Base-by-base conservation (phyloP, 2,888 invertebrate species). In the Ommatoiulus sabulosus region DNA sequence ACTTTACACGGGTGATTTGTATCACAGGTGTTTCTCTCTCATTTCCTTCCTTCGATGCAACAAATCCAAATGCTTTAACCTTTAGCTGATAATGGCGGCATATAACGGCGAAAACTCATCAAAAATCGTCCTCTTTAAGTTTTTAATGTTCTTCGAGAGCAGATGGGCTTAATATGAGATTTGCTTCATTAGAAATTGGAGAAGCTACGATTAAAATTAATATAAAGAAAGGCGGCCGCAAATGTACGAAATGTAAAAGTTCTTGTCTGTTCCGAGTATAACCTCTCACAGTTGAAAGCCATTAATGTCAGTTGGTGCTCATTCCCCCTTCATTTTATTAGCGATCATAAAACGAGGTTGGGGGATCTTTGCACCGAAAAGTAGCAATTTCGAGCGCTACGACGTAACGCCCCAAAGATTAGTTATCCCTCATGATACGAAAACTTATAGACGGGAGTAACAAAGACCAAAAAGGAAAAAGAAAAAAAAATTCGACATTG, bases 241-340 rank as follows among this genome's bases (percentile, higher is more conserved):
- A 85, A 46, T 85, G 46, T 44, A 46, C 85, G n/a, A 85, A 44
- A 85, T 85, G 44, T 44, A 85, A 46, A 85, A n/a, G 46, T 46
- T 72, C 72, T 72, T 85, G 85, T 85, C 85, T 85, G 15, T 46
- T 46, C 35, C 46, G 46, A 44, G n/a, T 85, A 35, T 35, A 85
- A 44, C 85, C 46, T 85, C 85, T 85, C 46, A 85, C 44, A 46
- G 44, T 85, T 44, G 85, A 44, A 48, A 85, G 44, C 46, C 85
- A 85, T 85, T 85, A 85, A 85, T 85, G 85, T 85, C 85, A 85
- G 85, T 85, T 46, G 46, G 44, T 44, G 85, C 46, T 85, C 85
- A 44, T 44, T 85, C 85, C 44, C 84, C 44, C 20, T 85, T 20
- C 17, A 44, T 24, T 85, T 85, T 85, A 85, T 85, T 85, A 85